Evolutionary conservation across 1,140 invertebrate species (phyloP), one percentile per base, ranked within the genome.

Genomic region (Condylostylus longicornis): DNA sequence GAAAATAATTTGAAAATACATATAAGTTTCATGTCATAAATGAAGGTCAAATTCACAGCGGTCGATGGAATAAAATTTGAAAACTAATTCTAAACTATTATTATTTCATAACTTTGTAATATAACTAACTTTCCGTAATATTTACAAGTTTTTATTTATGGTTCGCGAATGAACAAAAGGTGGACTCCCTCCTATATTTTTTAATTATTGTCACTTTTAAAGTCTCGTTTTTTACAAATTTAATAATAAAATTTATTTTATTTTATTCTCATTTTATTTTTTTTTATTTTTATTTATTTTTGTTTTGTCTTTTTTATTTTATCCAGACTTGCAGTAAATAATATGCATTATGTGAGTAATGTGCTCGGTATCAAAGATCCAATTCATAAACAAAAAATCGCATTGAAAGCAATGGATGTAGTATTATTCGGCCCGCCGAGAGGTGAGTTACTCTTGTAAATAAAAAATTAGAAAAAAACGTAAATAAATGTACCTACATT

Each of bases 381-480:
- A 12, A 93, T 94, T 49, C 89, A 96, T 61, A 90, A 87, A 57
- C 88, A 94, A 67, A 96, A 96, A 66, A 79, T 97, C 37, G 78
- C 86, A 4, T 66, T 96, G 18, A 96, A 97, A 67, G 90, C 91
- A 23, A 94, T 93, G 84, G 93, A 97, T 64, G 82, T 93, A 40
- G 90, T 97, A 7, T 67, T 97, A 8, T 97, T 97, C 67, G 93
- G 93, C 29, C 83, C 88, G 37, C 89, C 90, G n/a, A 90, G 90
- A 79, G 84, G 88, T 90, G 75, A 60, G 53, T 43, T 42, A 18
- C 4, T 32, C 19, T 17, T 10, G 36, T 40, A 13, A 10, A 22
- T 20, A 35, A 17, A 9, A 20, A 25, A 14, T 37, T 10, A n/a
- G n/a, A n/a, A n/a, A n/a, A n/a, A n/a, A n/a, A 33, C 12, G 17